These are phyloP conservation scores for Drosophila hydei DNA, from an alignment of 1,140 invertebrate species.

Conservation along the genomic window DNA sequence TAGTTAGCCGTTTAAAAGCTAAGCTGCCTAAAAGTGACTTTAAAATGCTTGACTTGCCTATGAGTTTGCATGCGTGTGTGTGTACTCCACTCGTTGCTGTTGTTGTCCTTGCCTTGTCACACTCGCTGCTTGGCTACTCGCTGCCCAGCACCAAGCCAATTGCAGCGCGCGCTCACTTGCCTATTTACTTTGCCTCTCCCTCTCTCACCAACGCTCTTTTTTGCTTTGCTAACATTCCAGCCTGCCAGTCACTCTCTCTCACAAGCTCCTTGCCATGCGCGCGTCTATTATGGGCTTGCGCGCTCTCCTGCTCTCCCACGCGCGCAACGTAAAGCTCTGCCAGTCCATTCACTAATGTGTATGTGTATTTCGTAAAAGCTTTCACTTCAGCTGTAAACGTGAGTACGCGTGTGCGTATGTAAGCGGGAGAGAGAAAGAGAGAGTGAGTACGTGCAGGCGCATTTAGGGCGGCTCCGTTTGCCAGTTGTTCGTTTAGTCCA, in stretches of 20 bases:
- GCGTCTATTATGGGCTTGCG: constrained; percentile 25
- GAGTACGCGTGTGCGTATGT: neutral
- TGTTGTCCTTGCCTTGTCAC: constrained; percentile 55
- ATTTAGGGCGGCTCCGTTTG: constrained; percentile 70
- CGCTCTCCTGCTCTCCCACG: constrained; percentile 33
- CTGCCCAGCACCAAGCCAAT: constrained; percentile 19
- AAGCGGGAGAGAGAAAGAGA: neutral
- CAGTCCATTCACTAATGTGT: constrained; percentile 59
- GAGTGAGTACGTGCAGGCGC: constrained; percentile 13
- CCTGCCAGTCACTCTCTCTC: constrained; percentile 1
- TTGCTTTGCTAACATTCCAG: constrained; percentile 29
- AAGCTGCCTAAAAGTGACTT: constrained; percentile 31
- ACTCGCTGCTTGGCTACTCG: constrained; percentile 41
- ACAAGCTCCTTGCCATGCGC: constrained; percentile 31
- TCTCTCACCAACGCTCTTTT: constrained; percentile 12
- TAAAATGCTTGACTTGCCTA: constrained; percentile 26
- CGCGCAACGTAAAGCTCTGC: constrained; percentile 28
- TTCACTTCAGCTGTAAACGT: constrained; percentile 19
- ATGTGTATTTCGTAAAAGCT: constrained; percentile 53
- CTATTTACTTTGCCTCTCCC: constrained; percentile 20
- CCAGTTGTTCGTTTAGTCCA: constrained; percentile 18
- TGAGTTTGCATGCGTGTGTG: constrained; percentile 7
- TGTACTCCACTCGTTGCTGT: constrained; percentile 42
- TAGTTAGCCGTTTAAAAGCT: constrained; percentile 24
- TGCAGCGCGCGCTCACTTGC: constrained; percentile 36